Conservation (phyloP, 2,888 invertebrate species). For the Athalia circularis region DNA sequence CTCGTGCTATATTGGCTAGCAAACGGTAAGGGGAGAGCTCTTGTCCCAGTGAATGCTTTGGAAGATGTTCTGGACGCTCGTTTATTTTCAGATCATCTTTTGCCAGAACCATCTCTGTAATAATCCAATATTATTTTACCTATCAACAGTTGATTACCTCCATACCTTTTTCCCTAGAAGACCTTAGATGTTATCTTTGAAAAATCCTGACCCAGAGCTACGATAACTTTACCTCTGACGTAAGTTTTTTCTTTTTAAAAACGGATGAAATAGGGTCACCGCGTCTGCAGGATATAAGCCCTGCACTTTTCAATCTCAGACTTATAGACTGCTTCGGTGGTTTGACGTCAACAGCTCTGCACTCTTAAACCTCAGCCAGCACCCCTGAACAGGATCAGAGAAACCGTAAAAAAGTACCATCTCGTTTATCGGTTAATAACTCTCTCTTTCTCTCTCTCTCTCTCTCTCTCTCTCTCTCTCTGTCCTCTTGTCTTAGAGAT, state of each 20-base stretch:
- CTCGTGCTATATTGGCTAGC: not conserved
- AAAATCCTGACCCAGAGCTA: not conserved
- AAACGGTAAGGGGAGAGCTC: not conserved
- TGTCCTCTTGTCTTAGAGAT: too few species aligned
- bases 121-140: constrained; percentile 31
- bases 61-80: constrained; percentile 17
- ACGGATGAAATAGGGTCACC: not conserved
- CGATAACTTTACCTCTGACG: too few species aligned
- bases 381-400: not conserved
- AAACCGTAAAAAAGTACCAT: constrained; percentile 13
- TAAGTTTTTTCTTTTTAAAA: not conserved
- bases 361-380: too few species aligned
- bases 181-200: not conserved
- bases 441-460: constrained; percentile 29
- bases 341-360: not conserved
- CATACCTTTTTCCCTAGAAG: not conserved
- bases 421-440: constrained; percentile 37
- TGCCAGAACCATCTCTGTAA: constrained; percentile 20
- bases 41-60: not conserved
- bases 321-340: not conserved
- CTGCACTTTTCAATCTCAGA: constrained; percentile 4
- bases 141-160: constrained; percentile 35
- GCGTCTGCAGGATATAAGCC: not conserved
- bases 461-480: constrained; percentile 28
- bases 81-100: constrained; percentile 30